phyloP scores from a whole-genome alignment of 2,113 vertebrate genomes.

The Dipodomys ordii region DNA sequence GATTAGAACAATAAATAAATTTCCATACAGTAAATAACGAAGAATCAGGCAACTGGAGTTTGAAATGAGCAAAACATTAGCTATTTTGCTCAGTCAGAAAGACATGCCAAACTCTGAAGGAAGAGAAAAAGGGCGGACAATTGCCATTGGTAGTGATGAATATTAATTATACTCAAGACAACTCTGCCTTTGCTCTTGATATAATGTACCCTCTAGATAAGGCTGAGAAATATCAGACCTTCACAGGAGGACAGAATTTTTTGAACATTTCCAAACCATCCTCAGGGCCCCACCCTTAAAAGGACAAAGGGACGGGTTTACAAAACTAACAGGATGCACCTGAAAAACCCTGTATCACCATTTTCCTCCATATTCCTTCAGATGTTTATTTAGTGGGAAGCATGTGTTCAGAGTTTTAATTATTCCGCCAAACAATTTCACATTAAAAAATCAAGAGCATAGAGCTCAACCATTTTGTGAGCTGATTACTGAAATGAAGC shows the following conservation, averaged over 20 bases:
- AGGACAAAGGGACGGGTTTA: background rate
- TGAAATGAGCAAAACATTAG: background rate
- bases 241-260: background rate
- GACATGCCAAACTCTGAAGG: background rate
- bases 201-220: too few relatives aligned
- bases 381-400: background rate
- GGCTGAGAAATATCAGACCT: background rate
- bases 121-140: background rate
- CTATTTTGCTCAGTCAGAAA: background rate
- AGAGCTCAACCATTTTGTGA: background rate
- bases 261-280: background rate
- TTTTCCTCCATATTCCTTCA: background rate
- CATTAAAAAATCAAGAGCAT: conserved; percentile 5
- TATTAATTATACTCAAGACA: background rate
- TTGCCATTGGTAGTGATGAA: background rate
- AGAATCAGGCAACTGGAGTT: background rate
- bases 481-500: background rate
- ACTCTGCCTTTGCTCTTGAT: background rate
- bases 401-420: background rate
- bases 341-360: background rate
- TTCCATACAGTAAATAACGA: background rate
- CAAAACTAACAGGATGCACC: background rate
- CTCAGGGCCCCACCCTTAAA: background rate
- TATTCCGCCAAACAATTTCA: background rate
- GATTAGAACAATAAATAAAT: background rate